Evolutionary conservation across 1,140 invertebrate species (phyloP).

Genomic region (Brachionus plicatilis): DNA sequence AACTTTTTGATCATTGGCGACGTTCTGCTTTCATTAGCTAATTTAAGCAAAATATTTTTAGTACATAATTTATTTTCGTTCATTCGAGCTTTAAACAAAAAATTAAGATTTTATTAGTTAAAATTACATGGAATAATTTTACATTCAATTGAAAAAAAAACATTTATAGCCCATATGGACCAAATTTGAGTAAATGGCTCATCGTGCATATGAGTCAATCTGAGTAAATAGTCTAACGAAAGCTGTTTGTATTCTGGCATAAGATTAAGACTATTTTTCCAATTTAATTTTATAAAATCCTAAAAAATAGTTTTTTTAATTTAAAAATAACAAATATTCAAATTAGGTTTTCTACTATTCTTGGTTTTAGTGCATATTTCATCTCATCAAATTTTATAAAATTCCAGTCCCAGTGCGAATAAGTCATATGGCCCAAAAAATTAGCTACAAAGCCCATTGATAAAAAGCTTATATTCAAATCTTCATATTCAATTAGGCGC

Average conservation of each 20-base stretch:
- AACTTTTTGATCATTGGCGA: not conserved
- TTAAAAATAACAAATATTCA: not conserved
- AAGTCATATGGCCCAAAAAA: not conserved
- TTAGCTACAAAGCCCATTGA: constrained; percentile 6
- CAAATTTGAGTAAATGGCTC: constrained; percentile 27
- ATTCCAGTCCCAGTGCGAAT: constrained; percentile 6
- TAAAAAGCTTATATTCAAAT: not conserved
- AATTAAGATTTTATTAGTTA: too few species aligned
- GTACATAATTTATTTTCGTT: not conserved
- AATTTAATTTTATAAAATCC: constrained; percentile 16
- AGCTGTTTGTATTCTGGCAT: not conserved
- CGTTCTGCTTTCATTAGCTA: not conserved
- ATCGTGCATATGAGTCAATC: not conserved
- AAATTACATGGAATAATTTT: not conserved
- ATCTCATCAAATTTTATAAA: not conserved
- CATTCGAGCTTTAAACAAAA: not conserved
- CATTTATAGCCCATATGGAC: constrained; percentile 4
- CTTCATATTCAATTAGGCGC: not conserved
- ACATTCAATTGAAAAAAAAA: not conserved
- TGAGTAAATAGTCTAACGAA: not conserved
- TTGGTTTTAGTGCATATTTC: not conserved
- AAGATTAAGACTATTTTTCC: not conserved
- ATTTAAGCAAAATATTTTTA: not conserved
- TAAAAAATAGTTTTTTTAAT: not conserved
- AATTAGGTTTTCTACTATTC: not conserved